phyloP scores from a whole-genome alignment of 2,888 invertebrate species.

The Yponomeuta sedellus region DNA sequence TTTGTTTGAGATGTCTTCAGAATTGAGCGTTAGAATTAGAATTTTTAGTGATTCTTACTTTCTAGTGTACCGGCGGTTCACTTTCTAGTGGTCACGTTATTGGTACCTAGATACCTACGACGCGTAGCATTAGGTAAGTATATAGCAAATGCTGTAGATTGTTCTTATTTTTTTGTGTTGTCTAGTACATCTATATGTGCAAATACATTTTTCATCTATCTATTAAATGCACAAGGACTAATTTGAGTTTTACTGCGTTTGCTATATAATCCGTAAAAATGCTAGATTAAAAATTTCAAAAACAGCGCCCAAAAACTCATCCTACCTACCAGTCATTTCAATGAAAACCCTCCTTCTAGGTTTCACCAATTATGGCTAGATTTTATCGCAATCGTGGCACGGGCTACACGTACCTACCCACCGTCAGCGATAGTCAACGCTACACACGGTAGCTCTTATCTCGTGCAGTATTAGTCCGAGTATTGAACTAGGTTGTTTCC shows the following conservation, averaged over 20 bases:
- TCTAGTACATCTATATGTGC: background rate
- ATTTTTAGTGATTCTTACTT: background rate
- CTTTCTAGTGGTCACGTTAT: too few species aligned
- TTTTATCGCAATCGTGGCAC: conserved; percentile 31
- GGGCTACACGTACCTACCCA: background rate
- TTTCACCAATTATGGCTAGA: conserved; percentile 41
- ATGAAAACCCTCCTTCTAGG: conserved; percentile 23
- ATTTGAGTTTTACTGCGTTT: background rate
- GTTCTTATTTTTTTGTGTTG: too few species aligned
- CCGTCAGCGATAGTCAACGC: too few species aligned
- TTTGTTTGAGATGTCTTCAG: too few species aligned
- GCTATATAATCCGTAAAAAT: background rate
- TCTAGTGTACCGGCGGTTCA: too few species aligned
- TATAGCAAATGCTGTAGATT: too few species aligned
- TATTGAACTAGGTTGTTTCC: too few species aligned
- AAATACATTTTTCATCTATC: background rate
- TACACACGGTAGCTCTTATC: background rate
- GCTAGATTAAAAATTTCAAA: background rate
- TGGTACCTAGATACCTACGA: too few species aligned
- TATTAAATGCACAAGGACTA: background rate
- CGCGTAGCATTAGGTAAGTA: too few species aligned
- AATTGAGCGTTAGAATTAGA: too few species aligned
- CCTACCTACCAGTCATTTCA: background rate
- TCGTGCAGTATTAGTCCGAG: too few species aligned
- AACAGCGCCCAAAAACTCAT: conserved; percentile 4